A percentile compares a stretch with the other conserved stretches of the same genome.
These are phyloP conservation scores for Chloebia gouldiae DNA, from an alignment of 2,113 vertebrate genomes.

Conservation along the genomic window DNA sequence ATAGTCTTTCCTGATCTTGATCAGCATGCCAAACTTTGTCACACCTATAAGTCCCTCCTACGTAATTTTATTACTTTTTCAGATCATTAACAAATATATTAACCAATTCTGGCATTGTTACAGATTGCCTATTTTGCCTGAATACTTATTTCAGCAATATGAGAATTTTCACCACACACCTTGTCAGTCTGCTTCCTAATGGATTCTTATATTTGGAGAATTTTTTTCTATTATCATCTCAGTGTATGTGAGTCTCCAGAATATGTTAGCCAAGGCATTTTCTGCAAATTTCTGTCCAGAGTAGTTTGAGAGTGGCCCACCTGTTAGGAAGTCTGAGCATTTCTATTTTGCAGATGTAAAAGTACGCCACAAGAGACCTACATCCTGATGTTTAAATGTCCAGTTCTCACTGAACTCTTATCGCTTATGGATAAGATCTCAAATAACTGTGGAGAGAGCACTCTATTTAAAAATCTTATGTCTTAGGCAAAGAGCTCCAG, in stretches of 20 bases:
- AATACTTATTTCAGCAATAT: not conserved
- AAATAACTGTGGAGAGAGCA: not conserved
- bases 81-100: not conserved
- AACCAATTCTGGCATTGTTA: not conserved
- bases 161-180: not conserved
- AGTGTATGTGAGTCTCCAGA: not conserved
- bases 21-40: not conserved
- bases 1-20: not conserved
- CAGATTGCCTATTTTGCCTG: not conserved
- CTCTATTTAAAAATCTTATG: not conserved
- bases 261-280: not conserved
- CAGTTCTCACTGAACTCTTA: not conserved
- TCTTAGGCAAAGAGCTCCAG: not conserved
- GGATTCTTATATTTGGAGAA: not conserved
- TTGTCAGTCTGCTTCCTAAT: not conserved
- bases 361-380: not conserved
- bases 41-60: not conserved
- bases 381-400: not conserved
- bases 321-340: not conserved
- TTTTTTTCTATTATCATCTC: not conserved
- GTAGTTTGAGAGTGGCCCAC: not conserved
- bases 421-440: not conserved
- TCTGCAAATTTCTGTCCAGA: not conserved
- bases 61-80: not conserved
- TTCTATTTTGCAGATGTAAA: not conserved